These are phyloP conservation scores for Drosophila flavopinicola DNA, from an alignment of 2,888 invertebrate genomes.

Conservation along the genomic window DNA sequence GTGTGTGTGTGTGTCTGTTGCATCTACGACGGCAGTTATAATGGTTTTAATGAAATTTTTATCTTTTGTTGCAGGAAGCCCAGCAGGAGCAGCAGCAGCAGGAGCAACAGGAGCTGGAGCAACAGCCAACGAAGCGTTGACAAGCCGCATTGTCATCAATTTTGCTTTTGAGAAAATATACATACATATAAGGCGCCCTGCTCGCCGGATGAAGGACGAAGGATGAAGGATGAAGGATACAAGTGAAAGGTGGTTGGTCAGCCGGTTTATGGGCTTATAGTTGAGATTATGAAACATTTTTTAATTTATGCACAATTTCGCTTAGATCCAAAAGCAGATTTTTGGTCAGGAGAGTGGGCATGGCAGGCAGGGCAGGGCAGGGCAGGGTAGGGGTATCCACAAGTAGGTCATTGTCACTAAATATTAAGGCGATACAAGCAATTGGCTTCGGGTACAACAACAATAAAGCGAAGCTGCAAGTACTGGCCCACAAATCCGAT, in stretches of 20 bases:
- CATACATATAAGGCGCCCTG: no score
- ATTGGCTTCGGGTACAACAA: conserved; percentile 48
- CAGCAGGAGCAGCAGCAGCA: conserved; percentile 22
- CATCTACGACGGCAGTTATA: conserved; percentile 63
- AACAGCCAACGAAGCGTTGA: conserved; percentile 65
- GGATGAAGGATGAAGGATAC: conserved; percentile 8
- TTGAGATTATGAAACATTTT: conserved; percentile 61
- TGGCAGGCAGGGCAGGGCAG: not conserved
- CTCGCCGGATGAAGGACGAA: not conserved
- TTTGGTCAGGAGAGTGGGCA: not conserved
- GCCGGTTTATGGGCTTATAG: conserved; percentile 62
- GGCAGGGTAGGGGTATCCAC: conserved; percentile 6
- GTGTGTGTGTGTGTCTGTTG: no score
- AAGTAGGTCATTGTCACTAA: conserved; percentile 74
- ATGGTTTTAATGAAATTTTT: conserved; percentile 79
- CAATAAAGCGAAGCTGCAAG: conserved; percentile 12
- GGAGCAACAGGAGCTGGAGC: conserved; percentile 18
- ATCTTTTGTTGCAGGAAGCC: conserved; percentile 74
- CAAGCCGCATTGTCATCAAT: conserved; percentile 79
- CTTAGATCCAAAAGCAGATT: conserved; percentile 19
- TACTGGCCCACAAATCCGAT: conserved; percentile 62
- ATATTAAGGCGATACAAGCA: conserved; percentile 64
- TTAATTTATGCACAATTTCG: conserved; percentile 75
- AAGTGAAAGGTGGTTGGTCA: conserved; percentile 52
- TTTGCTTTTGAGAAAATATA: conserved; percentile 58